Percentiles rank a stretch among this genome's conserved stretches.
These are phyloP conservation scores for Peromyscus melanophrys DNA, from an alignment of 2,797 vertebrate species.

Conservation along the genomic window DNA sequence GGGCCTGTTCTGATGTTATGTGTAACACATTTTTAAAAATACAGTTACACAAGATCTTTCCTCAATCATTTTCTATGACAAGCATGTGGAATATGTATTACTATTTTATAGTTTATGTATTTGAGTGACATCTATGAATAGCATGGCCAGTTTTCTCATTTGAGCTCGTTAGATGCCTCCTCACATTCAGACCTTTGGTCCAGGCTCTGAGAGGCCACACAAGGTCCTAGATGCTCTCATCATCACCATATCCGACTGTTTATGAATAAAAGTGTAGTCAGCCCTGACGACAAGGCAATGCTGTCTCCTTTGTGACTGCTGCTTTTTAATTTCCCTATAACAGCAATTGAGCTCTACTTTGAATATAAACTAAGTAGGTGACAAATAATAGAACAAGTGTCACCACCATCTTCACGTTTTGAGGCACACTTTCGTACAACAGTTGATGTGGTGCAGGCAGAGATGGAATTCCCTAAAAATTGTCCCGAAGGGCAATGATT, in stretches of 20 bases:
- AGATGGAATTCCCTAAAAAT: neutral
- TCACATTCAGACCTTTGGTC: neutral
- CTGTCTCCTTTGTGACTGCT: neutral
- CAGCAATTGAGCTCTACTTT: neutral
- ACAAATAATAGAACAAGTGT: neutral
- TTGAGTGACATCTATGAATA: neutral
- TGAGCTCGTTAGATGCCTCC: neutral
- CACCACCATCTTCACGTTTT: neutral
- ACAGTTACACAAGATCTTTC: neutral
- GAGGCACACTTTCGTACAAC: neutral
- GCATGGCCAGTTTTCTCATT: neutral
- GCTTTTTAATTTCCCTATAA: neutral
- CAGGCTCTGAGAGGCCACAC: neutral
- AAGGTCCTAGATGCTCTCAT: neutral
- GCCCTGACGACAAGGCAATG: neutral
- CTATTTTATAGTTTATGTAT: neutral
- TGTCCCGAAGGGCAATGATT: neutral
- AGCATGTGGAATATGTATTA: neutral
- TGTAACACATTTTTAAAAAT: neutral
- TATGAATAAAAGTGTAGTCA: neutral
- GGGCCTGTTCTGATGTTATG: neutral
- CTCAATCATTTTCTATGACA: slow-evolving; percentile 22
- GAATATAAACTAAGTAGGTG: slow-evolving; percentile 32
- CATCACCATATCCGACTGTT: neutral
- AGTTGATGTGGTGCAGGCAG: neutral